phyloP scores from a whole-genome alignment of 2,113 vertebrate genomes.

The Brienomyrus brachyistius region DNA sequence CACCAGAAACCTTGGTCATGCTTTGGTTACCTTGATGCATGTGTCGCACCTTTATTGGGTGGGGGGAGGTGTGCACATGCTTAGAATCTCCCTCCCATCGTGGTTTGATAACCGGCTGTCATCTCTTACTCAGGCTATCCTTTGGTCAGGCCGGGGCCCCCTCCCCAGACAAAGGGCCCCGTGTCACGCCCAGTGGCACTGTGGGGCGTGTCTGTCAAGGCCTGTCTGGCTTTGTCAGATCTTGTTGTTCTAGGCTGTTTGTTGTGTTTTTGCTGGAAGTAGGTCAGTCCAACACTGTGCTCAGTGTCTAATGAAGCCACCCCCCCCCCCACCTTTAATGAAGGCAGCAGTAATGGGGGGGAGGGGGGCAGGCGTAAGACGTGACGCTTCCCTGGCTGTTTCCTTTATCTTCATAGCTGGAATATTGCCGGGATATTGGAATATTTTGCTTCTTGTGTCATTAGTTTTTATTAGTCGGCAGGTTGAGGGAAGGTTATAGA shows the following conservation, averaged over 20 bases:
- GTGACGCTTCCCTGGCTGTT: not conserved
- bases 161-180: not conserved
- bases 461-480: not conserved
- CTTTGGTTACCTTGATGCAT: not conserved
- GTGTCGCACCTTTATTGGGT: not conserved
- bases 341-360: not conserved
- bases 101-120: not conserved
- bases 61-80: not conserved
- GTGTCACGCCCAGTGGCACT: not conserved
- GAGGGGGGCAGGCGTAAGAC: not conserved
- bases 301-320: constrained; percentile 4
- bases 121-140: not conserved
- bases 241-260: not conserved
- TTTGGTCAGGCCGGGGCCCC: not conserved
- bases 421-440: not conserved
- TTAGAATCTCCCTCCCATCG: not conserved
- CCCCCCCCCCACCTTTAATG: not conserved
- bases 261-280: constrained; percentile 14
- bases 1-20: too few species aligned
- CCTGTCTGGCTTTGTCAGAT: not conserved
- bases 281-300: constrained; percentile 12
- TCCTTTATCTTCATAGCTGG: not conserved
- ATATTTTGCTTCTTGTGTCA: not conserved
- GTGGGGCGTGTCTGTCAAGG: not conserved
- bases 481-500: not conserved